A percentile compares a stretch with the other conserved stretches of the same genome.
Conservation (phyloP, 2,888 invertebrate species). For the Perdita meconis region DNA sequence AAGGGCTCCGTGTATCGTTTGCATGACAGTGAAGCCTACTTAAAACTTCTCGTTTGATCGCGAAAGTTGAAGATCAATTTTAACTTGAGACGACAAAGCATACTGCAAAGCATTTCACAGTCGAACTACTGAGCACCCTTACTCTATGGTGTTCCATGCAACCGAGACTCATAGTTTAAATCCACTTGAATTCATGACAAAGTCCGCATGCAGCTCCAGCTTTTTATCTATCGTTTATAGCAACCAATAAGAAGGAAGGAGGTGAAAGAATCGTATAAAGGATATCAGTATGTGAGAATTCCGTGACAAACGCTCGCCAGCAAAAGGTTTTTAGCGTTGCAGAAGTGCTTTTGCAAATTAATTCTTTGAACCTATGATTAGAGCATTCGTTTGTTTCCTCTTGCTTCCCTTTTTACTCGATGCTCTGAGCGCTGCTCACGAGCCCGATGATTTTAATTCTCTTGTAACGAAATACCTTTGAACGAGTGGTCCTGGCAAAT, state of each 20-base stretch:
- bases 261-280: background rate
- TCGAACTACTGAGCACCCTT: too few relatives aligned
- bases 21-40: background rate
- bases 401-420: background rate
- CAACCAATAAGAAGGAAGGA: background rate
- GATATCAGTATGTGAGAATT: background rate
- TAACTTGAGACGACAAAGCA: background rate
- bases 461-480: background rate
- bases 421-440: background rate
- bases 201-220: background rate
- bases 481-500: background rate
- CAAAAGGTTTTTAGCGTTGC: background rate
- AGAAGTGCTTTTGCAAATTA: background rate
- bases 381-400: background rate
- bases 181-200: too few relatives aligned
- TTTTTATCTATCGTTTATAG: background rate
- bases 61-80: background rate
- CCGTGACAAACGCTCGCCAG: background rate
- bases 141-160: too few relatives aligned
- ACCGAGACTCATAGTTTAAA: too few relatives aligned
- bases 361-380: background rate
- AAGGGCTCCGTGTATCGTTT: background rate
- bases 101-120: too few relatives aligned
- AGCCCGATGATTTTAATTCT: background rate
- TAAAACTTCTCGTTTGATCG: constrained; percentile 1